phyloP scores from a whole-genome alignment of 1,140 invertebrate genomes.

The Drosophila mauritiana region DNA sequence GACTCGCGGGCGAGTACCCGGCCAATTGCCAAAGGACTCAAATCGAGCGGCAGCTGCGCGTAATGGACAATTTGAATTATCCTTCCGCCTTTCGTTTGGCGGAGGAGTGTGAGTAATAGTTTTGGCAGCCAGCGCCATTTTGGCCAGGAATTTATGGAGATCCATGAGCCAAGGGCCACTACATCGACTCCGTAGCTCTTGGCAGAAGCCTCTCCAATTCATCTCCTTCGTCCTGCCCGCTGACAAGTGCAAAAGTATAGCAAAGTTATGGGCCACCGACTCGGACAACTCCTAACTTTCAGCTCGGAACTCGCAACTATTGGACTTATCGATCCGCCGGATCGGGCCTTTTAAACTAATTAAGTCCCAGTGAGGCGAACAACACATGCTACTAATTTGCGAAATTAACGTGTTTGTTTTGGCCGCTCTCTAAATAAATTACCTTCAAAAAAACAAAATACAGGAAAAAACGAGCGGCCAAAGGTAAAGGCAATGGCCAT shows the following conservation, averaged over 20 bases:
- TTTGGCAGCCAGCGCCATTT: conserved; percentile 69
- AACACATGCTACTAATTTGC: conserved; percentile 78
- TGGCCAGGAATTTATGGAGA: conserved; percentile 72
- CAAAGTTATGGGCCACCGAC: conserved; percentile 42
- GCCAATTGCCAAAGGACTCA: conserved; percentile 73
- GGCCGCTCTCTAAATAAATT: conserved; percentile 62
- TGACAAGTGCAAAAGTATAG: conserved; percentile 69
- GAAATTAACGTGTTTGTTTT: conserved; percentile 77
- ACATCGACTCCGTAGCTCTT: conserved; percentile 19
- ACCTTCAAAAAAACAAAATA: conserved; percentile 37
- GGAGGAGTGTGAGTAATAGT: conserved; percentile 78
- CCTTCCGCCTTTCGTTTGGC: conserved; percentile 40
- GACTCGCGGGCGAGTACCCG: conserved; percentile 35
- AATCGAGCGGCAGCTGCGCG: conserved; percentile 79
- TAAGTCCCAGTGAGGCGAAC: conserved; percentile 47
- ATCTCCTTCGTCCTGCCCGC: conserved; percentile 58
- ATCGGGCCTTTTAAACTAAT: conserved; percentile 75
- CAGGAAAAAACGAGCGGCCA: conserved; percentile 21
- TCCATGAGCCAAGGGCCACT: conserved; percentile 62
- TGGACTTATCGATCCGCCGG: conserved; percentile 69
- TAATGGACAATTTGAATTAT: conserved; percentile 82
- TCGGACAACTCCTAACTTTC: conserved; percentile 22
- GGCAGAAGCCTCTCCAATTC: conserved; percentile 37
- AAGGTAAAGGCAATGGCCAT: conserved; percentile 62
- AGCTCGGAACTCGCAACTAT: conserved; percentile 53